Conservation (phyloP, 2,113 vertebrate species). For the Epinephelus lanceolatus region DNA sequence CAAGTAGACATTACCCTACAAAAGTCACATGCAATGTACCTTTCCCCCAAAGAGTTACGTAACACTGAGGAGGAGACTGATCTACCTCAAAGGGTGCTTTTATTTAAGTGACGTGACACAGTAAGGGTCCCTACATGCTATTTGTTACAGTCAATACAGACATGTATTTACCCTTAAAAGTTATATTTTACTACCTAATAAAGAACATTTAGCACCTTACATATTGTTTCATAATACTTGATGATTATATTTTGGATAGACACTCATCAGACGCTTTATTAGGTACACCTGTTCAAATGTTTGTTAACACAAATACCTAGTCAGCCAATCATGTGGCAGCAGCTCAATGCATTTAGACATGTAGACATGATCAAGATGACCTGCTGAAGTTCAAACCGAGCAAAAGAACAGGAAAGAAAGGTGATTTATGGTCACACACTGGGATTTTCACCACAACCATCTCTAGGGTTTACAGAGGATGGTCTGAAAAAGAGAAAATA, state of each 20-base stretch:
- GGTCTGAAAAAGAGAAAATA: too few relatives aligned
- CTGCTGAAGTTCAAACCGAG: too few relatives aligned
- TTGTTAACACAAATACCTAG: too few relatives aligned
- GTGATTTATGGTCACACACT: too few relatives aligned
- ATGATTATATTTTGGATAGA: background rate
- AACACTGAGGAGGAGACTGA: constrained; percentile 28
- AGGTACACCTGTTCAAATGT: too few relatives aligned
- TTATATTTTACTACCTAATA: constrained; percentile 24
- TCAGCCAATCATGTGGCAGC: too few relatives aligned
- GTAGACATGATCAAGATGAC: too few relatives aligned
- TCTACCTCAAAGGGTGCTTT: constrained; percentile 59
- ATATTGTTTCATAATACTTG: background rate
- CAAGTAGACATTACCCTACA: background rate
- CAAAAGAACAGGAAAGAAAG: too few relatives aligned
- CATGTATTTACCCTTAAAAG: constrained; percentile 7
- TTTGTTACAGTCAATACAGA: background rate
- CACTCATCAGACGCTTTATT: too few relatives aligned
- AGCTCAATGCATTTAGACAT: too few relatives aligned
- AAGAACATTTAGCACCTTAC: background rate
- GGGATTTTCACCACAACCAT: too few relatives aligned
- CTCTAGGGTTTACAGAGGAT: too few relatives aligned
- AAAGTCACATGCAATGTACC: constrained; percentile 19
- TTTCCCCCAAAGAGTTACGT: background rate
- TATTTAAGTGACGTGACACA: constrained; percentile 13
- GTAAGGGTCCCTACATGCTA: background rate